phyloP scores from a whole-genome alignment of 1,140 invertebrate genomes.

The Apis florea region DNA sequence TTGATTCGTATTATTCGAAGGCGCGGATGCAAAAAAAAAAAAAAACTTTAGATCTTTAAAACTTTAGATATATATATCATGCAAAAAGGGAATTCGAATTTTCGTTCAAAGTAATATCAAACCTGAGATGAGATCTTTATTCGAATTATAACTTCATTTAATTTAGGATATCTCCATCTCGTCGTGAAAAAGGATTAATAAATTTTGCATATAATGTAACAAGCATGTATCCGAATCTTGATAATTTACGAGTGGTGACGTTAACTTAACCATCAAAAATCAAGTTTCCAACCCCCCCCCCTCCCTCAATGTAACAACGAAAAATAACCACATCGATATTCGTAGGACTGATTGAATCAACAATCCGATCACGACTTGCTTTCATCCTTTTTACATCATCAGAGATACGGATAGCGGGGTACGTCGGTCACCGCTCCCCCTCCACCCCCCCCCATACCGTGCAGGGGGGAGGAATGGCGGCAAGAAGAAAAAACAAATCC shows the following conservation, averaged over 20 bases:
- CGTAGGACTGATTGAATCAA: constrained; percentile 2
- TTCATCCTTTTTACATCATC: neutral
- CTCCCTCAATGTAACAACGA: neutral
- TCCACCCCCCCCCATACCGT: too few species aligned
- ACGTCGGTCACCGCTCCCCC: neutral
- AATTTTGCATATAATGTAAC: too few species aligned
- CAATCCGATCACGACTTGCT: neutral
- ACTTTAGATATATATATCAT: neutral
- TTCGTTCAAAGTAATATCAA: neutral
- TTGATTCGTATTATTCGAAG: neutral
- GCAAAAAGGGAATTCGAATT: neutral
- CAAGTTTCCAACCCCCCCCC: neutral
- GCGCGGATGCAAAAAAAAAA: neutral
- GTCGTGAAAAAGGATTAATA: too few species aligned
- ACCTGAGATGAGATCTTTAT: neutral
- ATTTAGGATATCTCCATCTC: neutral
- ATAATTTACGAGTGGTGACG: neutral
- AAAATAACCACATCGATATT: neutral
- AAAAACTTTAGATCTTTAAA: neutral
- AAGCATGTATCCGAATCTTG: neutral
- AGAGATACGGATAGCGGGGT: too few species aligned
- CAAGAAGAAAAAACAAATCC: neutral
- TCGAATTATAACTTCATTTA: neutral
- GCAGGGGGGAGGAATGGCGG: too few species aligned
- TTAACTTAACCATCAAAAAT: neutral